Evolutionary conservation across 2,888 invertebrate genomes (phyloP).

Genomic region (Tachina lurida): DNA sequence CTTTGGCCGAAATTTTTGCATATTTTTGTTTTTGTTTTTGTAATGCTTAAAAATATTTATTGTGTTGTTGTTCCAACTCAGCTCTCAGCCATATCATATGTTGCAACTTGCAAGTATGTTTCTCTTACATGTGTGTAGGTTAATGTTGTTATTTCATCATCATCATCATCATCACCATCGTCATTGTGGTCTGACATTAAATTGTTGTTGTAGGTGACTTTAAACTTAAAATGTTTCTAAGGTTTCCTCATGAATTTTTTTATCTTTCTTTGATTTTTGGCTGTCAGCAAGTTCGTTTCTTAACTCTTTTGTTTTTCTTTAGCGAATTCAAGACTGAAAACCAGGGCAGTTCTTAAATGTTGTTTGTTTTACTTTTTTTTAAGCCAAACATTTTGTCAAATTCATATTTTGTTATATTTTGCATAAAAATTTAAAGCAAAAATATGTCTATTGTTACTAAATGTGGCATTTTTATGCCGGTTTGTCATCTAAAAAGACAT

Average conservation of each 20-base stretch:
- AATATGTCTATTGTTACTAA: too few relatives aligned
- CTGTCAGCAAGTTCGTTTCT: constrained; percentile 44
- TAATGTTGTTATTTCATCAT: constrained; percentile 49
- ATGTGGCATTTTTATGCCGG: too few relatives aligned
- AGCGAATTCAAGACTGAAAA: constrained; percentile 10
- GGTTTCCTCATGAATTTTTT: constrained; percentile 7
- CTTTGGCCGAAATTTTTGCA: constrained; percentile 4
- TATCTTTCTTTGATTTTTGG: not conserved
- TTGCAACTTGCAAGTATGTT: constrained; percentile 43
- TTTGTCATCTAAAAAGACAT: too few relatives aligned
- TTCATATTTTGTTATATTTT: too few relatives aligned
- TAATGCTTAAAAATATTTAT: not conserved
- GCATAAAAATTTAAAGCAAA: too few relatives aligned
- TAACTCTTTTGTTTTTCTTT: constrained; percentile 58
- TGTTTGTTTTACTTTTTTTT: not conserved
- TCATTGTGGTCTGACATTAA: constrained; percentile 57
- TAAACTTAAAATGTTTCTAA: constrained; percentile 52
- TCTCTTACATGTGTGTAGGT: constrained; percentile 48
- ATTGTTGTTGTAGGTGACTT: constrained; percentile 48
- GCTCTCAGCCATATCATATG: constrained; percentile 25
- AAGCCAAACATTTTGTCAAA: not conserved
- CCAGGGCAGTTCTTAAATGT: constrained; percentile 7
- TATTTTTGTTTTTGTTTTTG: not conserved
- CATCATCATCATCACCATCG: not conserved
- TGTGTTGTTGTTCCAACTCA: not conserved